phyloP scores from a whole-genome alignment of 2,113 vertebrate genomes.

The Phrynocephalus versicolor region DNA sequence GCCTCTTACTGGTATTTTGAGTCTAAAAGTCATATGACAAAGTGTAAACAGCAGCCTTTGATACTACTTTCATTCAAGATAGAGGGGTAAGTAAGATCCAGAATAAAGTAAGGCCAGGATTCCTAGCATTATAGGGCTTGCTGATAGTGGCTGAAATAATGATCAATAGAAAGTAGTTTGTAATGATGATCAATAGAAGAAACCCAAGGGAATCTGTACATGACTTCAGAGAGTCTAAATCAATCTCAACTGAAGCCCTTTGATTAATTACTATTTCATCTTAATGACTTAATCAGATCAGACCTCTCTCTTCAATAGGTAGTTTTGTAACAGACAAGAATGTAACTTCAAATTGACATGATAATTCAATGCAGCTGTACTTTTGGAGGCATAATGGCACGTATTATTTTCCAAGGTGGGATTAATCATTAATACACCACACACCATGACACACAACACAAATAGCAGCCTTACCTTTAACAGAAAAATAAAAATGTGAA shows the following conservation, averaged over 20 bases:
- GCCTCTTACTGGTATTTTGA: background rate
- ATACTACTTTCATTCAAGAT: background rate
- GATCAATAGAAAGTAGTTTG: background rate
- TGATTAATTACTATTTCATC: background rate
- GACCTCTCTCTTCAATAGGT: conserved; percentile 59
- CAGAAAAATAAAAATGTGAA: conserved; percentile 3
- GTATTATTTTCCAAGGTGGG: conserved; percentile 51
- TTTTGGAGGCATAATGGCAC: conserved; percentile 58
- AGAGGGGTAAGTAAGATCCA: background rate
- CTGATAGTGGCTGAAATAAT: no score
- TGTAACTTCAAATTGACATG: conserved; percentile 45
- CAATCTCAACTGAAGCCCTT: background rate
- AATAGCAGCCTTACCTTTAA: conserved; percentile 46
- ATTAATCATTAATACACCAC: conserved; percentile 45
- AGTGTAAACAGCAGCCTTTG: background rate
- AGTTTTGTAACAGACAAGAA: conserved; percentile 50
- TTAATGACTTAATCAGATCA: conserved; percentile 60
- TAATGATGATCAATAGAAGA: background rate
- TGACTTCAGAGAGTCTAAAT: background rate
- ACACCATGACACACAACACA: conserved; percentile 52
- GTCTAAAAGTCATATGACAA: background rate
- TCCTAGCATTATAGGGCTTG: background rate
- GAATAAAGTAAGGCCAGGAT: background rate
- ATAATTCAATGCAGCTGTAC: conserved; percentile 53
- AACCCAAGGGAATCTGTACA: background rate